Base-by-base conservation (phyloP, 1,140 invertebrate genomes). In the Bombus vancouverensis region DNA sequence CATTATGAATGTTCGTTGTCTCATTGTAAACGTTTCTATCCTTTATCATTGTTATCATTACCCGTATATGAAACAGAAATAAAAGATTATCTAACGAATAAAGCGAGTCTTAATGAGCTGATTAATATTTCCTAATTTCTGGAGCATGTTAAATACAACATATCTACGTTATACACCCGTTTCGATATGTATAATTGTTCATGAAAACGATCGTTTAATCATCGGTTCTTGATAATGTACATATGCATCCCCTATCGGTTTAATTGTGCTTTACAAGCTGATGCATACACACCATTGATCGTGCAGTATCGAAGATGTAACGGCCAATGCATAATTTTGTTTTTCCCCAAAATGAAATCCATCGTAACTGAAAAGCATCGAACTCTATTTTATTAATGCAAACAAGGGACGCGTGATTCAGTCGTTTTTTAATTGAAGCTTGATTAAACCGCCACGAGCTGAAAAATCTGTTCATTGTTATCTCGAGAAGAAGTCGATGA, bases 401-500 rank as follows among this genome's bases (percentile, higher is more conserved):
- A 53, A 53, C 18, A 53, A 53, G 1, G 18, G 5, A 18, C 47
- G 22, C 42, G 47, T 71, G 28, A 53, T 74, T 53, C n/a, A 5
- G 42, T 6, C 18, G 47, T 18, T 53, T 53, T 18, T 53, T 53
- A 18, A 6, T 34, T 47, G 57, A 59, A 59, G 57, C 37, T 81
- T 87, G 84, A 89, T 90, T 81, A 65, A 87, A 87, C 34, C 28
- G 13, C 39, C 39, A n/a, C 42, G 22, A 76, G 68, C 34, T 62
- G 70, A 32, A 88, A 81, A 88, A 75, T 85, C 47, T 37, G 34
- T 78, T 78, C n/a, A 81, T 89, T 88, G 73, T 89, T 80, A 59
- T 88, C 80, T 66, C 42, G 57, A 71, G 37, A 34, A 66, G 57
- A 28, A 66, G 25, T 44, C 53, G 22, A 8, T 10, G 22, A 47